Evolutionary conservation across 2,888 invertebrate genomes (phyloP).

Genomic region (Agrotis ipsilon): DNA sequence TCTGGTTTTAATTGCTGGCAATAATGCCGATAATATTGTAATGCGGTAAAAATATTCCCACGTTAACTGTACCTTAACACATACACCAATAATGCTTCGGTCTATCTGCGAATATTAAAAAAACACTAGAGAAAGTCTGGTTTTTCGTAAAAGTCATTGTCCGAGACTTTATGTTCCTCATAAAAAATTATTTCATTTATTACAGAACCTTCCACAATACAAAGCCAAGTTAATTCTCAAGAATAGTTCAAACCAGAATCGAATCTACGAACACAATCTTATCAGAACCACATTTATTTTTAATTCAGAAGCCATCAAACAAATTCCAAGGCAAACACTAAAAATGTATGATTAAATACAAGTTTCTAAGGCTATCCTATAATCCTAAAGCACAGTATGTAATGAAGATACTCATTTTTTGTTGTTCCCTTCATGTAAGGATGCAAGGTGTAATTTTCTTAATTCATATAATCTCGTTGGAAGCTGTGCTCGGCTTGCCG

Average conservation of each 20-base stretch:
- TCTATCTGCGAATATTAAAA: too few species aligned
- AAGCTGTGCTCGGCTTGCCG: conserved; percentile 48
- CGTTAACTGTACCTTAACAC: too few species aligned
- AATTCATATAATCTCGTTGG: conserved; percentile 79
- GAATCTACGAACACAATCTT: conserved; percentile 3
- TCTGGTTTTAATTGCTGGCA: too few species aligned
- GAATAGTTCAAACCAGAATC: neutral
- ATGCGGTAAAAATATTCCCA: too few species aligned
- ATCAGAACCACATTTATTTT: conserved; percentile 2
- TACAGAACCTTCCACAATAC: too few species aligned
- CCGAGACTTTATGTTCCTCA: too few species aligned
- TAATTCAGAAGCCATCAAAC: conserved; percentile 31
- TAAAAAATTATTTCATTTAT: too few species aligned
- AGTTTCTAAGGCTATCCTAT: conserved; percentile 50
- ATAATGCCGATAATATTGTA: too few species aligned
- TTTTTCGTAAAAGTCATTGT: too few species aligned
- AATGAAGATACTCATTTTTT: conserved; percentile 67
- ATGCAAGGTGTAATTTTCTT: conserved; percentile 75
- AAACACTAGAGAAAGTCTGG: too few species aligned
- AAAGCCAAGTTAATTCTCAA: too few species aligned
- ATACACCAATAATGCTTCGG: too few species aligned
- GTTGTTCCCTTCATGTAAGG: conserved; percentile 60
- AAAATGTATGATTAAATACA: conserved; percentile 54
- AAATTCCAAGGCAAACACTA: conserved; percentile 44
- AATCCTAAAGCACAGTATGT: conserved; percentile 60